Conservation (phyloP, 2,888 invertebrate genomes). For the Cylindroiulus punctatus region DNA sequence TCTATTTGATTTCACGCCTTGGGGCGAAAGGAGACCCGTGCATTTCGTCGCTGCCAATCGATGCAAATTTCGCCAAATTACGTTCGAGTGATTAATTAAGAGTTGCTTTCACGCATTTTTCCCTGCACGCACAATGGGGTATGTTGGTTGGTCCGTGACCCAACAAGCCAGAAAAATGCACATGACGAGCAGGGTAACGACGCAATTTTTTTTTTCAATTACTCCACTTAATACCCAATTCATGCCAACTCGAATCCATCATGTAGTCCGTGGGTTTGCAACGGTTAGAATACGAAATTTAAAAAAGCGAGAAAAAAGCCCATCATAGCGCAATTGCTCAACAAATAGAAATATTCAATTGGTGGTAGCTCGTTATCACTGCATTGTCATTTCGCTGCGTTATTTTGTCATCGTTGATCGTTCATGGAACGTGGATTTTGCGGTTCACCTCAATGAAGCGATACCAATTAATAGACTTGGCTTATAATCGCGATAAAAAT, state of each 20-base stretch:
- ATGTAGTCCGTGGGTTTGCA: not conserved
- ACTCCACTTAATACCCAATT: not conserved
- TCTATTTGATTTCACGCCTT: not conserved
- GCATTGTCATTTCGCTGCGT: not conserved
- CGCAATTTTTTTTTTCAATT: constrained; percentile 1
- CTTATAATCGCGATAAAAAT: no score
- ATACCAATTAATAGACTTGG: not conserved
- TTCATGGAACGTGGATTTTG: not conserved
- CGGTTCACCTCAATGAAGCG: not conserved
- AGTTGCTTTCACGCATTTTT: not conserved
- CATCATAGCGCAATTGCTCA: not conserved
- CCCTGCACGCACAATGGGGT: not conserved
- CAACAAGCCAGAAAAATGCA: not conserved
- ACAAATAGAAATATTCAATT: not conserved
- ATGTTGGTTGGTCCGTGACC: constrained; percentile 2
- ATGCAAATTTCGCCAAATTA: not conserved
- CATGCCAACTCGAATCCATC: not conserved
- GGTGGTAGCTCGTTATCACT: constrained; percentile 2
- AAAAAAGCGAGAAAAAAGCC: not conserved
- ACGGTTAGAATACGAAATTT: not conserved
- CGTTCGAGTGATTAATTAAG: constrained; percentile 2
- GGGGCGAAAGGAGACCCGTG: not conserved
- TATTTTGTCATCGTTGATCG: not conserved
- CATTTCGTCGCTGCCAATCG: not conserved
- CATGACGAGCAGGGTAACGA: not conserved